Evolutionary conservation across 2,888 invertebrate species (phyloP), one percentile per base, ranked within the genome.

Genomic region (Mycalesis mineus): DNA sequence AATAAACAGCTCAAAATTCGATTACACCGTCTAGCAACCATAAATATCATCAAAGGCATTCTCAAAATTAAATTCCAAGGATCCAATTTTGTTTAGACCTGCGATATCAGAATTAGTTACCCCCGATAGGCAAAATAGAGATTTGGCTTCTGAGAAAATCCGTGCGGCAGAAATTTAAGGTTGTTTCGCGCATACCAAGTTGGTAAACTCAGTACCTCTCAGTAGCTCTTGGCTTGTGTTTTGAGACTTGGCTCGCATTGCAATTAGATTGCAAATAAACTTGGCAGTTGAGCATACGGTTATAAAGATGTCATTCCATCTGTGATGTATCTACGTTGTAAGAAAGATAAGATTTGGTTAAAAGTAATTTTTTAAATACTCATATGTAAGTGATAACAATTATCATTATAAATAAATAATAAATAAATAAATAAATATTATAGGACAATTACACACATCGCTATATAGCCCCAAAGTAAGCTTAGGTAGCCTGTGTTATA

Each of bases 111-210:
- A 28, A 28, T 42, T 28, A 42, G n/a, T 2, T 11, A 9, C 15
- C 7, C 15, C 8, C 7, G 15, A 41, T 41, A 17, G 17, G 33
- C 31, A 36, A 53, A 48, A 57, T 58, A 55, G 50, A 45, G 44
- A 58, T 58, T 40, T 55, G 45, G 54, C 39, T 55, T 4, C 58
- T 45, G 55, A 40, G 58, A 55, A 58, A 58, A 58, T 58, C 50
- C 55, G 55, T 45, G 33, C 44, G 54, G 50, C 44, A 13, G 44
- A 29, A 44, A 44, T 28, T 29, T 13, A 4, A 13, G 8, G 28
- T 1, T 13, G 29, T 13, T 5, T n/a, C 13, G 8, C 29, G 44
- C 44, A 44, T 44, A 44, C 29, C 7, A 29, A 44, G 28, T 29
- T n/a, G 29, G 44, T 36, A 11, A 11, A 11, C 36, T 36, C 36